Percentiles rank a stretch among this genome's conserved stretches.
Conservation (phyloP, 1,140 invertebrate species). For the Anoplophora glabripennis region DNA sequence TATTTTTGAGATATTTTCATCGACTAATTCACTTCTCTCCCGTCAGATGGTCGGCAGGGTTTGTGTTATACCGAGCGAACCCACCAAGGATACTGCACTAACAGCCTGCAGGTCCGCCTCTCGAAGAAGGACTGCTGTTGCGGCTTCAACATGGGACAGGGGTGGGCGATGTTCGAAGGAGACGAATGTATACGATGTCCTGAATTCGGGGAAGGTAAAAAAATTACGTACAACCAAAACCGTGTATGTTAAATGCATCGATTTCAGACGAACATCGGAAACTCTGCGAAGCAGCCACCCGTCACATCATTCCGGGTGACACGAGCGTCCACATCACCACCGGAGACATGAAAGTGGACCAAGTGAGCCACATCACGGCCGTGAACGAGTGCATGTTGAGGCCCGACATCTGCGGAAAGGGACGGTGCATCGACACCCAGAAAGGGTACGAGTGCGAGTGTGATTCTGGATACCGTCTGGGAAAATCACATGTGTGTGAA, state of each 20-base stretch:
- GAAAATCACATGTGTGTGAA: slow-evolving; percentile 43
- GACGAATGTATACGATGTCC: slow-evolving; percentile 78
- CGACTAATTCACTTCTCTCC: too few relatives aligned
- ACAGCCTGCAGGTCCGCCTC: slow-evolving; percentile 64
- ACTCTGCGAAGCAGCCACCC: slow-evolving; percentile 32
- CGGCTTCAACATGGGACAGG: slow-evolving; percentile 83
- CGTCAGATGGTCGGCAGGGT: slow-evolving; percentile 77
- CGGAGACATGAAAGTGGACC: slow-evolving; percentile 40
- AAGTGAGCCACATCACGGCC: slow-evolving; percentile 13
- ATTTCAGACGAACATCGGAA: slow-evolving; percentile 44
- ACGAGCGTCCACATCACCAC: slow-evolving; percentile 17
- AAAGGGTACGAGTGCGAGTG: slow-evolving; percentile 65
- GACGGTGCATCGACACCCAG: slow-evolving; percentile 71
- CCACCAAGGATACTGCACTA: slow-evolving; percentile 64
- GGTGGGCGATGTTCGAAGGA: slow-evolving; percentile 61
- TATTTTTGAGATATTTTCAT: too few relatives aligned
- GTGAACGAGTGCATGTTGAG: slow-evolving; percentile 73
- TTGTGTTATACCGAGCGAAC: slow-evolving; percentile 72
- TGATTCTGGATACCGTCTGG: slow-evolving; percentile 41
- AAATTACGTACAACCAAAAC: slow-evolving; percentile 6
- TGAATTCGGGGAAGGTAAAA: slow-evolving; percentile 62
- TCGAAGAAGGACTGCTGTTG: slow-evolving; percentile 87
- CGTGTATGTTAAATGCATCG: too few relatives aligned
- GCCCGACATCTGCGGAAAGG: slow-evolving; percentile 73
- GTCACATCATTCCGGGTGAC: background rate